Conservation (phyloP, 2,113 vertebrate species). For the Charina bottae region DNA sequence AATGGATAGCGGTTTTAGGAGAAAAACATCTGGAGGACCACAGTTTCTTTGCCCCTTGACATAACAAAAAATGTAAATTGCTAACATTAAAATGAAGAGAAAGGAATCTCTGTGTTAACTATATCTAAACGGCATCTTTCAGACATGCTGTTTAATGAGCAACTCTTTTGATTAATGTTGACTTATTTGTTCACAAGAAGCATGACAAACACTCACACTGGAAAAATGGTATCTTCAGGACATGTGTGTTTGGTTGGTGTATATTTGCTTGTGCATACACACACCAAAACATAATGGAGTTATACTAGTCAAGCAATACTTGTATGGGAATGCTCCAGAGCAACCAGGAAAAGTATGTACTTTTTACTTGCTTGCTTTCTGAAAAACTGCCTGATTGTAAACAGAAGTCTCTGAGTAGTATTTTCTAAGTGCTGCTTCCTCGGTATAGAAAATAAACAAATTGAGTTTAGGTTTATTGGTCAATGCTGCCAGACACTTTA, state of each 20-base stretch:
- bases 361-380: constrained; percentile 13
- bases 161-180: not conserved
- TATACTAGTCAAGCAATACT: not conserved
- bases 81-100: not conserved
- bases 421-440: constrained; percentile 17
- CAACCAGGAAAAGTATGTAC: constrained; percentile 35
- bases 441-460: constrained; percentile 31
- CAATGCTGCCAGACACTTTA: constrained; percentile 13
- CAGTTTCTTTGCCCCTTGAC: too few species aligned
- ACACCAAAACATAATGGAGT: not conserved
- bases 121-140: constrained; percentile 31
- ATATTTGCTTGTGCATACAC: too few species aligned
- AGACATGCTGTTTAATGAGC: constrained; percentile 4
- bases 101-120: constrained; percentile 20
- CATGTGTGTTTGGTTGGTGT: not conserved
- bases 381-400: constrained; percentile 53
- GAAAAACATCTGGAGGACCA: too few species aligned
- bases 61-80: too few species aligned
- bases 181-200: constrained; percentile 33
- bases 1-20: too few species aligned
- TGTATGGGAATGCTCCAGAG: constrained; percentile 30
- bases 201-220: constrained; percentile 8
- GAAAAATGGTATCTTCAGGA: constrained; percentile 36
- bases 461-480: not conserved
- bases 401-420: constrained; percentile 37